phyloP scores from a whole-genome alignment of 2,797 vertebrate species.

The Pogonophryne albipinna region DNA sequence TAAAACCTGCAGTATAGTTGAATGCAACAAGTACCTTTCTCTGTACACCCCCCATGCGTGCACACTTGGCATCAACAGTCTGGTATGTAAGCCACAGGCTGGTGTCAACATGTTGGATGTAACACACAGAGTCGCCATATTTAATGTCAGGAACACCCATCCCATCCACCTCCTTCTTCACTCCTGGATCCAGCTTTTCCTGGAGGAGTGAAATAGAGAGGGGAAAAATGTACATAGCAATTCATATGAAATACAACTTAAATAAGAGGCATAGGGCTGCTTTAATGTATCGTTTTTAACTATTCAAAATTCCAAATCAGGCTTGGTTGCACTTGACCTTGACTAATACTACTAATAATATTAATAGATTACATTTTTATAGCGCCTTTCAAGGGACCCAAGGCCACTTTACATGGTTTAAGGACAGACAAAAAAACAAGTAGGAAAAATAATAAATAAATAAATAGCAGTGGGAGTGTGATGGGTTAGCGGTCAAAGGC shows the following conservation, averaged over 20 bases:
- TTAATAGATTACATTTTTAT: no score
- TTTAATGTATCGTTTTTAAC: background rate
- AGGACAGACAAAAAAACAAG: no score
- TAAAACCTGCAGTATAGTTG: background rate
- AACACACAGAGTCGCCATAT: constrained; percentile 96
- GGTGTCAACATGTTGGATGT: constrained; percentile 92
- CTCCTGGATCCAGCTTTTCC: constrained; percentile 93
- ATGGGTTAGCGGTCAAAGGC: no score
- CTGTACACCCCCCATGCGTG: constrained; percentile 93
- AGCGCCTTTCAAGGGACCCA: no score
- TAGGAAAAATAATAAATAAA: no score
- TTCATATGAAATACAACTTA: background rate
- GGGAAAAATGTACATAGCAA: background rate
- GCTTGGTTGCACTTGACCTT: no score
- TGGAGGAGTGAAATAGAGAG: constrained; percentile 57
- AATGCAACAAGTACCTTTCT: constrained; percentile 86
- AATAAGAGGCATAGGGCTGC: background rate
- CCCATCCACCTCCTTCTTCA: constrained; percentile 94
- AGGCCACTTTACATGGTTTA: no score
- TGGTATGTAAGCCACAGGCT: constrained; percentile 96
- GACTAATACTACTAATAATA: no score
- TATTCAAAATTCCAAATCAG: no score
- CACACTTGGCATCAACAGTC: constrained; percentile 93
- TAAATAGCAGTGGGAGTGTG: no score
- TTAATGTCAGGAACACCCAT: constrained; percentile 98